Evolutionary conservation across 2,113 vertebrate species (phyloP).

Genomic region (Amblyopsis rosae): DNA sequence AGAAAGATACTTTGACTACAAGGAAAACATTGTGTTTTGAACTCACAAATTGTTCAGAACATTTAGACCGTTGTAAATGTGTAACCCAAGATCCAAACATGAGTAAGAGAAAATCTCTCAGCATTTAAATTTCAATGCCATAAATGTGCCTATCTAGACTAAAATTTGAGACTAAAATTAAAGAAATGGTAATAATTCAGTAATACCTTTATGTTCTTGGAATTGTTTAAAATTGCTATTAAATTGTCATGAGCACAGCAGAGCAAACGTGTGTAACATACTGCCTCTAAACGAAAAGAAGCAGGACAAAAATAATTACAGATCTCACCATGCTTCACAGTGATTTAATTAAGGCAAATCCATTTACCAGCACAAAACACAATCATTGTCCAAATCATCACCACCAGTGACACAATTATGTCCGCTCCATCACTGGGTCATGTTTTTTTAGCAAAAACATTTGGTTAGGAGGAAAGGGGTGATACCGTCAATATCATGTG

Average conservation of each 20-base stretch:
- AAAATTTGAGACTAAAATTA: no score
- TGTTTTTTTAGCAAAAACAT: background rate
- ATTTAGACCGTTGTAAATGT: no score
- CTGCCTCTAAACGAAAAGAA: background rate
- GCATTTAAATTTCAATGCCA: background rate
- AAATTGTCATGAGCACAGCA: no score
- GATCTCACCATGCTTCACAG: background rate
- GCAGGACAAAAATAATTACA: background rate
- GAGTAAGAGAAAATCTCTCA: background rate
- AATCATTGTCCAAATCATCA: constrained; percentile 14
- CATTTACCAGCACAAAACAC: background rate
- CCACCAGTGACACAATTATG: background rate
- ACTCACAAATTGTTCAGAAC: no score
- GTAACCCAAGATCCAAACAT: background rate
- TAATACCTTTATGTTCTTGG: no score
- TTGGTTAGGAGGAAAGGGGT: constrained; percentile 10
- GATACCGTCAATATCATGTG: constrained; percentile 16
- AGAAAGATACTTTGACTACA: no score
- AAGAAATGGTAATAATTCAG: no score
- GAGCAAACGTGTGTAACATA: background rate
- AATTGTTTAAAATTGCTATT: no score
- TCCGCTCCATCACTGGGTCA: background rate
- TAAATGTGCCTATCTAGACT: background rate
- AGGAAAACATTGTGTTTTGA: no score
- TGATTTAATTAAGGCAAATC: constrained; percentile 1